Evolutionary conservation across 2,113 vertebrate genomes (phyloP).

Genomic region (Theristicus caerulescens): DNA sequence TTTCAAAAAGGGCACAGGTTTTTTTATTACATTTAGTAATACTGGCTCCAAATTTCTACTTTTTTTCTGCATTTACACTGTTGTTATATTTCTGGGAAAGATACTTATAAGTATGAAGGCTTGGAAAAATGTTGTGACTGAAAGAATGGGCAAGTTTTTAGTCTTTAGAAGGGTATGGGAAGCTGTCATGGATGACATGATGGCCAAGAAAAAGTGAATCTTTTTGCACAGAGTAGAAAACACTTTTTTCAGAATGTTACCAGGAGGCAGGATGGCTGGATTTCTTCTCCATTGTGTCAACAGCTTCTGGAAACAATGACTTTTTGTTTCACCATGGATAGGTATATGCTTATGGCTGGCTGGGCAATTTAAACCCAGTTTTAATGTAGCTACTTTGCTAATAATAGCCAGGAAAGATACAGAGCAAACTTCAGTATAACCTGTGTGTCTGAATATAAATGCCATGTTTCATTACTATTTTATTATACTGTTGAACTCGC

Average conservation of each 20-base stretch:
- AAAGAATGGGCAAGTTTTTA: not conserved
- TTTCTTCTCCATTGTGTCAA: not conserved
- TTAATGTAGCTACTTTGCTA: not conserved
- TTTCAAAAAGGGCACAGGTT: not conserved
- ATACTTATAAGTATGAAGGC: not conserved
- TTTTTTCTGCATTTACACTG: not conserved
- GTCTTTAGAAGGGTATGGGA: not conserved
- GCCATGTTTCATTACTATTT: not conserved
- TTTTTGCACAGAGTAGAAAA: not conserved
- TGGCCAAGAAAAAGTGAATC: not conserved
- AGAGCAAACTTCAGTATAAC: not conserved
- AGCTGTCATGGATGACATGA: not conserved
- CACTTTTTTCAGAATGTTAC: not conserved
- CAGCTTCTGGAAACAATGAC: not conserved
- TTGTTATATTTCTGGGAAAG: not conserved
- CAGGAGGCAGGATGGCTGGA: not conserved
- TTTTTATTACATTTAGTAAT: not conserved
- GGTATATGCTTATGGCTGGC: not conserved
- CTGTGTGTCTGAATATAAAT: not conserved
- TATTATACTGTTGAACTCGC: not conserved
- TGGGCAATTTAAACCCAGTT: not conserved
- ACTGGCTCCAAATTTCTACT: not conserved
- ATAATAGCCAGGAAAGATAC: not conserved
- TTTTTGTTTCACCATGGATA: not conserved
- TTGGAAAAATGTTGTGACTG: not conserved